Evolutionary conservation across 1,140 invertebrate species (phyloP).

Genomic region (Cydia pomonella): DNA sequence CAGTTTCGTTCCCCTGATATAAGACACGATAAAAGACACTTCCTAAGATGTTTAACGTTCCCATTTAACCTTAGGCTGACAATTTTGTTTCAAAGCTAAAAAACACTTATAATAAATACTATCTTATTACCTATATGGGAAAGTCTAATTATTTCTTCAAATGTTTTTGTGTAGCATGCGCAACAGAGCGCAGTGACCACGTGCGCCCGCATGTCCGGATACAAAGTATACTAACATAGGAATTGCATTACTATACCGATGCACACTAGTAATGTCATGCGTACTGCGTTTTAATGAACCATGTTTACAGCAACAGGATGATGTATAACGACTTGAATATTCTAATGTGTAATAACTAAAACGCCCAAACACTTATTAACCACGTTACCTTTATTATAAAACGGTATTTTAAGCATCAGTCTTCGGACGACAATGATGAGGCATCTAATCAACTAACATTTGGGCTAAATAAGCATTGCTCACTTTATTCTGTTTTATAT

Average conservation of each 20-base stretch:
- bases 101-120: neutral
- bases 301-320: neutral
- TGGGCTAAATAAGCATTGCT: too few relatives aligned
- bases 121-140: neutral
- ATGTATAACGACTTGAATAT: conserved; percentile 13
- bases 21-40: neutral
- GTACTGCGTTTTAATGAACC: neutral
- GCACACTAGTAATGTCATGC: conserved; percentile 46
- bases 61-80: neutral
- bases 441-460: too few relatives aligned
- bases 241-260: conserved; percentile 50
- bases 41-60: neutral
- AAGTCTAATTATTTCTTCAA: neutral
- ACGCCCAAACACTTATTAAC: too few relatives aligned
- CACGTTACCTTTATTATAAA: too few relatives aligned
- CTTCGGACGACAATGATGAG: too few relatives aligned
- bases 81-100: neutral
- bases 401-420: too few relatives aligned
- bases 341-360: neutral
- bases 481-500: too few relatives aligned
- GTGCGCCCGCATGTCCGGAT: conserved; percentile 66
- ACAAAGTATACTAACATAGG: conserved; percentile 44
- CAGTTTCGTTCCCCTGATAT: too few relatives aligned
- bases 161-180: conserved; percentile 56
- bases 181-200: conserved; percentile 51